Evolutionary conservation across 2,888 invertebrate genomes (phyloP).

Genomic region (Dione vanillae): DNA sequence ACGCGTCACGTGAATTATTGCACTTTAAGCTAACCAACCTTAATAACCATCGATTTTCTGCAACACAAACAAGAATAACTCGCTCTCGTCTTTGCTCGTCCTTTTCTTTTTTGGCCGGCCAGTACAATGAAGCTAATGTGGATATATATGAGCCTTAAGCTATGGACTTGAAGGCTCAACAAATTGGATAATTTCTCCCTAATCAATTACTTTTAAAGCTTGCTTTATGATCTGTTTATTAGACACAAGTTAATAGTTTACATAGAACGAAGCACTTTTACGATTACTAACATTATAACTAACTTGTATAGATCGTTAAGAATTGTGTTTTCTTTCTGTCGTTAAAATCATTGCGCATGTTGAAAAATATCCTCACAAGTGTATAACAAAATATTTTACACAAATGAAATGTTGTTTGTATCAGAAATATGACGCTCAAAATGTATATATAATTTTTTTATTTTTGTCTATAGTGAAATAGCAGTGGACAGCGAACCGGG

Average conservation of each 20-base stretch:
- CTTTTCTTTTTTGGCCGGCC: constrained; percentile 18
- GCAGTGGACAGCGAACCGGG: constrained; percentile 77
- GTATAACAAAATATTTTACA: constrained; percentile 1
- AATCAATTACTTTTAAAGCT: constrained; percentile 29
- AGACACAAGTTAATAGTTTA: constrained; percentile 24
- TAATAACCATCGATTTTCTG: constrained; percentile 25
- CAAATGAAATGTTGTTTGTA: not conserved
- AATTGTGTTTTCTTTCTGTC: constrained; percentile 2
- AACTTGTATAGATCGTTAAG: constrained; percentile 23
- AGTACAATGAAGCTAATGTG: constrained; percentile 25
- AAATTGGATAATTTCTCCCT: constrained; percentile 23
- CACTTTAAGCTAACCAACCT: constrained; percentile 29
- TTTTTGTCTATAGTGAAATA: constrained; percentile 60
- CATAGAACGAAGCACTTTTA: constrained; percentile 25
- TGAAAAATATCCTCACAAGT: not conserved
- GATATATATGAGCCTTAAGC: constrained; percentile 19
- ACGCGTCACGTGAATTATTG: constrained; percentile 27
- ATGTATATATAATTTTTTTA: not conserved
- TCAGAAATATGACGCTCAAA: not conserved
- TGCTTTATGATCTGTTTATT: constrained; percentile 27
- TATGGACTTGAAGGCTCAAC: constrained; percentile 15
- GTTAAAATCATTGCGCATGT: constrained; percentile 13
- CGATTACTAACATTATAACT: constrained; percentile 22
- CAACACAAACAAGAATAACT: constrained; percentile 28
- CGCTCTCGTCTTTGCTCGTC: constrained; percentile 17